These are phyloP conservation scores for Drosophila bipectinata DNA, from an alignment of 1,140 invertebrate species.

Conservation along the genomic window DNA sequence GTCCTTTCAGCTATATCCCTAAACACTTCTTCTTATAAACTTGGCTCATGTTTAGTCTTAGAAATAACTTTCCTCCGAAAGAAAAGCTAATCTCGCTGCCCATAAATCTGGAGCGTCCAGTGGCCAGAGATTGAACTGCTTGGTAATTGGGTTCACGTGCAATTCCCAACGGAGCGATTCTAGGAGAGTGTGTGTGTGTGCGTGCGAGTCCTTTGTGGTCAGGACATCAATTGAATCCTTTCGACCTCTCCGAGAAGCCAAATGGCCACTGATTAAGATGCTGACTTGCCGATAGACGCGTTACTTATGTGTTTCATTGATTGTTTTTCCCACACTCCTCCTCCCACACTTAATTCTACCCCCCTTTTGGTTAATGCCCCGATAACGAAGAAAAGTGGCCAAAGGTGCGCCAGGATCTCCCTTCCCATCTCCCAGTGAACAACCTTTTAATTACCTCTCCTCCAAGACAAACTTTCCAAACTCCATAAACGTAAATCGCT, in stretches of 20 bases:
- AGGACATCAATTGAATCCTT: conserved; percentile 75
- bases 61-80: neutral
- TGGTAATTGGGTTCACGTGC: conserved; percentile 75
- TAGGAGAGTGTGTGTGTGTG: conserved; percentile 1
- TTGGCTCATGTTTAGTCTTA: no score
- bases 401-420: conserved; percentile 7
- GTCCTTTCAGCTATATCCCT: neutral
- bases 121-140: conserved; percentile 56
- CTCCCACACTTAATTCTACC: neutral
- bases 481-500: conserved; percentile 67
- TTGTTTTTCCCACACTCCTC: conserved; percentile 49
- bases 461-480: conserved; percentile 30
- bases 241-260: conserved; percentile 30
- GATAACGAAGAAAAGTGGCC: conserved; percentile 30
- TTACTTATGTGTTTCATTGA: conserved; percentile 77
- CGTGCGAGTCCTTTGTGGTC: conserved; percentile 68
- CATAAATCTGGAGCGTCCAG: conserved; percentile 66
- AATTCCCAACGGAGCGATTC: conserved; percentile 64
- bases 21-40: neutral
- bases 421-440: conserved; percentile 1
- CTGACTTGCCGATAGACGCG: conserved; percentile 45
- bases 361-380: conserved; percentile 9
- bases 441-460: conserved; percentile 50
- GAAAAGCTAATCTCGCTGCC: conserved; percentile 47
- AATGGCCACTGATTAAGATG: conserved; percentile 79